These are phyloP conservation scores for Alces alces DNA, from an alignment of 2,113 vertebrate species.

Conservation along the genomic window DNA sequence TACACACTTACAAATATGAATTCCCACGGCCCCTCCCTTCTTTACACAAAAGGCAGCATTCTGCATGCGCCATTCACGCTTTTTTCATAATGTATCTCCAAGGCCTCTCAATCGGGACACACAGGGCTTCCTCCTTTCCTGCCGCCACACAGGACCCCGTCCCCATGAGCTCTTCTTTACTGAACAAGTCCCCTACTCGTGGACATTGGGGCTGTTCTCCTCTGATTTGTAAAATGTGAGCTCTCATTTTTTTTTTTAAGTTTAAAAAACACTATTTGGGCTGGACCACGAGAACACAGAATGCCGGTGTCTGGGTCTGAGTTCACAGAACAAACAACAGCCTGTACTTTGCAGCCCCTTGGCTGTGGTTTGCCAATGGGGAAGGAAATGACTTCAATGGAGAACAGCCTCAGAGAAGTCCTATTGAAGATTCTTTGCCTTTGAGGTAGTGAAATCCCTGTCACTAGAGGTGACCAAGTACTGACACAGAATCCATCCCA, in stretches of 20 bases:
- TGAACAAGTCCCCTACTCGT: neutral
- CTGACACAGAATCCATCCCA: neutral
- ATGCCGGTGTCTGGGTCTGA: neutral
- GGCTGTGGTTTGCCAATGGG: neutral
- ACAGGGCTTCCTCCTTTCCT: neutral
- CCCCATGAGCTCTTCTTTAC: neutral
- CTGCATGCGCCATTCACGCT: too few species aligned
- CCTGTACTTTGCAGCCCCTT: neutral
- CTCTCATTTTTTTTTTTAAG: neutral
- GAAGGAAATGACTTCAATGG: neutral
- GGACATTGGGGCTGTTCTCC: neutral
- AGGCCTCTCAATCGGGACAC: neutral
- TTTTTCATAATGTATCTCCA: neutral
- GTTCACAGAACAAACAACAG: neutral
- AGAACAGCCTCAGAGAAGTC: neutral
- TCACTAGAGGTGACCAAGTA: neutral
- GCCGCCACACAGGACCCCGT: accelerated
- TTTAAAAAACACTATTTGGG: neutral
- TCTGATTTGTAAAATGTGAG: neutral
- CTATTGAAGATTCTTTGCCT: neutral
- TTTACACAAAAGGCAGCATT: neutral
- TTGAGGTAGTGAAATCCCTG: neutral
- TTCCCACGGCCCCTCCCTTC: neutral
- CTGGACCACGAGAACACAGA: neutral
- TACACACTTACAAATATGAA: neutral